Conservation (phyloP, 2,888 invertebrate species). For the Sarcophaga rosellei region DNA sequence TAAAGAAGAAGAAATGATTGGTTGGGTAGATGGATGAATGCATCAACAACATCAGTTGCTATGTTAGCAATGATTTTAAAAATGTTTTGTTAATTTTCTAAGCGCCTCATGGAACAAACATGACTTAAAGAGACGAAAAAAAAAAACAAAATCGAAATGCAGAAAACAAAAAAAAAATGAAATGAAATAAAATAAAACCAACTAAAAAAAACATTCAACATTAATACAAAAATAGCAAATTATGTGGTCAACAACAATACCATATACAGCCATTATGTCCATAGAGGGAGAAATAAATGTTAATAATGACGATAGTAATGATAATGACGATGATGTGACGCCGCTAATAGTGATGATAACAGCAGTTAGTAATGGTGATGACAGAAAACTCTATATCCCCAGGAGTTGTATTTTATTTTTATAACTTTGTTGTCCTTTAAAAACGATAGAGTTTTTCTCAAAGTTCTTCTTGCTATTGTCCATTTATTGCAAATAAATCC, state of each 20-base stretch:
- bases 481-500: neutral
- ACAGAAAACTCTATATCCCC: conserved; percentile 38
- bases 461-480: neutral
- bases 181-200: neutral
- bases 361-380: conserved; percentile 15
- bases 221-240: conserved; percentile 64
- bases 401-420: conserved; percentile 42
- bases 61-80: conserved; percentile 62
- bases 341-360: conserved; percentile 41
- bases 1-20: neutral
- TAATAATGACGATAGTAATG: conserved; percentile 46
- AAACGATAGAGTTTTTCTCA: neutral
- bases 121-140: neutral
- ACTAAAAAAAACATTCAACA: conserved; percentile 53
- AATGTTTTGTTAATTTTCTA: conserved; percentile 67
- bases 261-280: conserved; percentile 59
- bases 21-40: neutral
- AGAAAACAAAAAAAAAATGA: conserved; percentile 9
- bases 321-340: conserved; percentile 44
- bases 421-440: neutral
- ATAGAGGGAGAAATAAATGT: conserved; percentile 62
- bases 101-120: conserved; percentile 56
- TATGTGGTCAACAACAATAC: conserved; percentile 59
- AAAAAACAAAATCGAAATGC: neutral
- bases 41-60: conserved; percentile 29